Evolutionary conservation across 23 tunicate species (phyloP), one percentile per base, ranked within the genome.

Genomic region (Aplidium turbinatum): DNA sequence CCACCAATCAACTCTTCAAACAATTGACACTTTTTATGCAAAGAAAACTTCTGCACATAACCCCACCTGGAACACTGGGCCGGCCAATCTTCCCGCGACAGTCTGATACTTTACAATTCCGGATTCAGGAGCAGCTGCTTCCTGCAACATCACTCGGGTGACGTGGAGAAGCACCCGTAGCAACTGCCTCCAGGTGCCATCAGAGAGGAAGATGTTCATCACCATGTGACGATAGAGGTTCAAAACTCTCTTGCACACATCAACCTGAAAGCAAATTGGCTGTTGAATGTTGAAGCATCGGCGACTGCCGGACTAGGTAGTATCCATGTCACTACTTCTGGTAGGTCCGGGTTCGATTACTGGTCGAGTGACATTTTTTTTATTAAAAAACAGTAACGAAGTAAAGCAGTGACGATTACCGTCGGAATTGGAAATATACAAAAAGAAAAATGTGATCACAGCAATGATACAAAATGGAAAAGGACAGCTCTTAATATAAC

Each of bases 221-320:
- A 93, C 85, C 85, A 93, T 81, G 76, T 76, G 63, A 1, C 98
- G 93, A 48, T 93, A 93, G 20, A 77, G 20, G 48, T 63, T 80
- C 31, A 85, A 35, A 25, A 93, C 85, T 4, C 81, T 58, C 71
- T 83, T 90, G 81, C 97, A 90, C 7, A 90, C 77, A 77, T 82
- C 89, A 71, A 83, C 82, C 94, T 87, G 56, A 6, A 73, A 38
- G 74, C 13, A 36, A 48, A 31, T n/a, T n/a, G n/a, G n/a, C n/a
- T n/a, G n/a, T n/a, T n/a, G n/a, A n/a, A n/a, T n/a, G n/a, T n/a
- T n/a, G n/a, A n/a, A n/a, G n/a, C n/a, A n/a, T n/a, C n/a, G n/a
- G n/a, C n/a, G n/a, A n/a, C n/a, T n/a, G n/a, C n/a, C n/a, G n/a
- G n/a, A n/a, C n/a, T n/a, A n/a, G n/a, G n/a, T n/a, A n/a, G n/a